These are phyloP conservation scores for Leucophenga varia DNA, from an alignment of 1,140 invertebrate species.

Conservation along the genomic window DNA sequence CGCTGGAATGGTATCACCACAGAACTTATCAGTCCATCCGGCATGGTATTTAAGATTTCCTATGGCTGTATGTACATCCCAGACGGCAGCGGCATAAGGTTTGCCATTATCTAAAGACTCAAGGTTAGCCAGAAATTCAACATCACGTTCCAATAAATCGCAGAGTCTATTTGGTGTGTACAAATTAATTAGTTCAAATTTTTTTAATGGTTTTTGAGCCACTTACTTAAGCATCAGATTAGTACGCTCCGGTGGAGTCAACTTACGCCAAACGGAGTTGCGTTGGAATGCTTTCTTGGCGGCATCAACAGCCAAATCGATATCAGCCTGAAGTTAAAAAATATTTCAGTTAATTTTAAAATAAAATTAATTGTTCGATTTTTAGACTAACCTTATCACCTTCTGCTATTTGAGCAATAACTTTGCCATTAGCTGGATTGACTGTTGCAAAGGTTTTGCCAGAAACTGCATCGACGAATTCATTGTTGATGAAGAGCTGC, in stretches of 20 bases:
- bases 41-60: slow-evolving; percentile 92
- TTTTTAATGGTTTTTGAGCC: too few relatives aligned
- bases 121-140: slow-evolving; percentile 68
- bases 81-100: slow-evolving; percentile 66
- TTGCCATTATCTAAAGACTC: slow-evolving; percentile 92
- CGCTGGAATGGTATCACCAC: slow-evolving; percentile 83
- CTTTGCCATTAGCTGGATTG: slow-evolving; percentile 79
- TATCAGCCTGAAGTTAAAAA: too few relatives aligned
- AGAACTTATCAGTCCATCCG: slow-evolving; percentile 89
- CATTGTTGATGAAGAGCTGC: slow-evolving; percentile 92
- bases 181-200: too few relatives aligned
- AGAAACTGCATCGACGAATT: slow-evolving; percentile 79
- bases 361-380: too few relatives aligned
- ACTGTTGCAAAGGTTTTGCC: slow-evolving; percentile 71
- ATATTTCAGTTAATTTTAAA: too few relatives aligned
- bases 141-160: slow-evolving; percentile 74
- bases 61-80: slow-evolving; percentile 69
- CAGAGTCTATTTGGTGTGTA: slow-evolving; percentile 78
- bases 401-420: slow-evolving; percentile 79
- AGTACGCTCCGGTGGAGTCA: slow-evolving; percentile 66
- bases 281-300: slow-evolving; percentile 73
- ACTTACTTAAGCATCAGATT: slow-evolving; percentile 66
- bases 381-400: too few relatives aligned
- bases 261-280: slow-evolving; percentile 73
- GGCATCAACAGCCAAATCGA: slow-evolving; percentile 74